These are phyloP conservation scores for Ctena decussata DNA, from an alignment of 2,888 invertebrate species.

Conservation along the genomic window DNA sequence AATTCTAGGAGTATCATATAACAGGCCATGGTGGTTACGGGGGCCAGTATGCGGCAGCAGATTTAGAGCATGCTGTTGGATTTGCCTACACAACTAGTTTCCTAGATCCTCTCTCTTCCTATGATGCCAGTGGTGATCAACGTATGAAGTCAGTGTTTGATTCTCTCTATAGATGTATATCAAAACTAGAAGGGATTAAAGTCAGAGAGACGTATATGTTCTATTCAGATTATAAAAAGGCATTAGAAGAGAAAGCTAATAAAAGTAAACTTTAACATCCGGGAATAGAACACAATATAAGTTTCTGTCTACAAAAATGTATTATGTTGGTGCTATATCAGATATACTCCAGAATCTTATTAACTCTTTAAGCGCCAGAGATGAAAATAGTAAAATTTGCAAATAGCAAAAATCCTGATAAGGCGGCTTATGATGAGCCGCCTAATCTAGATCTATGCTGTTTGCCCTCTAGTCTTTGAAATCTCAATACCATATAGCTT, in stretches of 20 bases:
- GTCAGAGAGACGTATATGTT: conserved; percentile 61
- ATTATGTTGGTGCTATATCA: too few species aligned
- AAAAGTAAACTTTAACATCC: conserved; percentile 52
- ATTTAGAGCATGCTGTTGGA: conserved; percentile 84
- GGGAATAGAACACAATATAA: too few species aligned
- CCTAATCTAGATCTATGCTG: too few species aligned
- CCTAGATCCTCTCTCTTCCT: conserved; percentile 67
- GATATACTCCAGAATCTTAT: too few species aligned
- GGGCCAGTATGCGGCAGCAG: conserved; percentile 86
- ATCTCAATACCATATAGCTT: too few species aligned
- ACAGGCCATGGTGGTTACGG: conserved; percentile 87
- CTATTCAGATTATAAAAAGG: conserved; percentile 62
- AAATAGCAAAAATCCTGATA: too few species aligned
- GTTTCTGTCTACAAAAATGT: too few species aligned
- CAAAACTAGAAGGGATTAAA: conserved; percentile 67
- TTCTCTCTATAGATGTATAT: conserved; percentile 74
- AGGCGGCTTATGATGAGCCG: too few species aligned
- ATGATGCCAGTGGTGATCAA: conserved; percentile 60
- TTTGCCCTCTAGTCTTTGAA: too few species aligned
- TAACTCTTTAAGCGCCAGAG: too few species aligned
- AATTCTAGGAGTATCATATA: conserved; percentile 75
- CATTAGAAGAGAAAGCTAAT: conserved; percentile 11
- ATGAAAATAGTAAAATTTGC: too few species aligned
- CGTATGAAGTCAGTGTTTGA: conserved; percentile 73
- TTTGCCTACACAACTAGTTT: conserved; percentile 86